Percentiles rank a stretch among this genome's conserved stretches.
phyloP scores from a whole-genome alignment of 2,888 invertebrate genomes.

The Mesorhabditis spiculigera region DNA sequence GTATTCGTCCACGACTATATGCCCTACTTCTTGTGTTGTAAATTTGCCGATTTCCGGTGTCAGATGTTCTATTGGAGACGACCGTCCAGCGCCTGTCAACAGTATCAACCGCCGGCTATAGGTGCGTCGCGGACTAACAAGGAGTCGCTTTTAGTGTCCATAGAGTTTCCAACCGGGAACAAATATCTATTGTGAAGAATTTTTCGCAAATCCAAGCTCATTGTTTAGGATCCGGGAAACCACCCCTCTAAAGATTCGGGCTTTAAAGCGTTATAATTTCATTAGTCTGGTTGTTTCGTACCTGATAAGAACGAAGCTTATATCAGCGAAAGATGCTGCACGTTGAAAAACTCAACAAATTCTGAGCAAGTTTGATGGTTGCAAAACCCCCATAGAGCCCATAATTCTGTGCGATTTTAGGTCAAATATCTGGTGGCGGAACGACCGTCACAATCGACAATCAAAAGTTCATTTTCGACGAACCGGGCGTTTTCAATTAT shows the following conservation, averaged over 20 bases:
- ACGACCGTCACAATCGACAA: slow-evolving; percentile 82
- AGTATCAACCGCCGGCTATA: slow-evolving; percentile 61
- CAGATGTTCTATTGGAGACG: slow-evolving; percentile 84
- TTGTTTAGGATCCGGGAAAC: too few species aligned
- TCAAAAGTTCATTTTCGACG: slow-evolving; percentile 86
- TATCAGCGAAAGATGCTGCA: too few species aligned
- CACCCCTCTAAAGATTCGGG: too few species aligned
- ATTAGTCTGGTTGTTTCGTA: too few species aligned
- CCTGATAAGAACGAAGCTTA: too few species aligned
- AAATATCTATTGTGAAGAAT: too few species aligned
- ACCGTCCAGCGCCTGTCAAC: slow-evolving; percentile 89
- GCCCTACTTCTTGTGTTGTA: slow-evolving; percentile 89
- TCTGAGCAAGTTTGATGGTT: too few species aligned
- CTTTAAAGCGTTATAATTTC: too few species aligned
- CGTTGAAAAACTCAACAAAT: too few species aligned
- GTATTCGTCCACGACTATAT: slow-evolving; percentile 93
- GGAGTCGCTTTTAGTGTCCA: too few species aligned
- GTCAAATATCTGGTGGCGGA: slow-evolving; percentile 85
- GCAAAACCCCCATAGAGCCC: not conserved
- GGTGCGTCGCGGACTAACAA: slow-evolving; percentile 14
- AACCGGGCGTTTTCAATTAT: slow-evolving; percentile 65
- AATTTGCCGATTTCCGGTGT: slow-evolving; percentile 90
- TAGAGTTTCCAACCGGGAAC: too few species aligned
- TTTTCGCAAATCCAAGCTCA: too few species aligned
- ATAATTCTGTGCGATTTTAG: slow-evolving; percentile 59